Conservation (phyloP, 2,113 vertebrate species). For the Aramus guarauna region DNA sequence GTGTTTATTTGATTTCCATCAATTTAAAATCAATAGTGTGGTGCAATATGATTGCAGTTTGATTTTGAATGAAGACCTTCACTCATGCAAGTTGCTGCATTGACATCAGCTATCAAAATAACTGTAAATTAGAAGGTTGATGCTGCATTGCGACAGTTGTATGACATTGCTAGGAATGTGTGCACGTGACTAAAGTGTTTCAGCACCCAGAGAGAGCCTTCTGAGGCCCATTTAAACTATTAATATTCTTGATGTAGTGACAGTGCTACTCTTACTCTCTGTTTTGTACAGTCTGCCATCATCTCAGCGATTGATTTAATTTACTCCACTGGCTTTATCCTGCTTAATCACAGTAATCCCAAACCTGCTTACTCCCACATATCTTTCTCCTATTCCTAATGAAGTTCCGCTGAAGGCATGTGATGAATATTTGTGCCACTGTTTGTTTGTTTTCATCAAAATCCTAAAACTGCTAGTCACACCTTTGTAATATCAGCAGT, state of each 20-base stretch:
- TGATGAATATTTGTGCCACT: neutral
- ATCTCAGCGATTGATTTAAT: constrained; percentile 37
- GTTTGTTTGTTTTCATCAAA: neutral
- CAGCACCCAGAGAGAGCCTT: neutral
- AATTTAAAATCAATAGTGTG: neutral
- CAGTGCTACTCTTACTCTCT: neutral
- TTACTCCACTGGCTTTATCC: constrained; percentile 32
- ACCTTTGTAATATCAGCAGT: neutral
- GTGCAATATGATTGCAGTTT: neutral
- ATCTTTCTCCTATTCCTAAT: neutral
- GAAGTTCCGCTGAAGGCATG: neutral
- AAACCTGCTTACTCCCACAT: neutral
- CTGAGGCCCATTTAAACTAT: neutral
- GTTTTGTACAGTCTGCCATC: neutral
- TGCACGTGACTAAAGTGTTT: neutral
- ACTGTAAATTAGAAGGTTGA: neutral
- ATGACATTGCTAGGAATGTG: neutral
- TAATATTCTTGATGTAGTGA: neutral
- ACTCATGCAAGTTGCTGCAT: neutral
- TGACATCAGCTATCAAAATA: neutral
- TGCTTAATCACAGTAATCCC: constrained; percentile 27
- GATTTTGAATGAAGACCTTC: neutral
- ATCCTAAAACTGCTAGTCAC: neutral
- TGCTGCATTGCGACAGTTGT: rapidly evolving
- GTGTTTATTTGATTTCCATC: neutral